Percentiles rank a stretch among this genome's conserved stretches.
Conservation (phyloP, 2,888 invertebrate genomes). For the Philopedon plagiatum region DNA sequence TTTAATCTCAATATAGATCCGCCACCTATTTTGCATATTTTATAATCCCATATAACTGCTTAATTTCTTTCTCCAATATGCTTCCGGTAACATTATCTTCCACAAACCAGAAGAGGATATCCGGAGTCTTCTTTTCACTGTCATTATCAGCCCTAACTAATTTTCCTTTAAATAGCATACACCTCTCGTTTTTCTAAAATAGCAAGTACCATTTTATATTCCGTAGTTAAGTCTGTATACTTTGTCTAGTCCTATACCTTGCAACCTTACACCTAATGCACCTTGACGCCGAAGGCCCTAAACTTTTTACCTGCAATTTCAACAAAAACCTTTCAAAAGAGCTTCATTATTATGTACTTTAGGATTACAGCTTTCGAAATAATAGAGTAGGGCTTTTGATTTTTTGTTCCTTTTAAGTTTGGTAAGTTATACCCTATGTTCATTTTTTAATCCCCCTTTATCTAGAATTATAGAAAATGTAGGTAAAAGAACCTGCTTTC, state of each 20-base stretch:
- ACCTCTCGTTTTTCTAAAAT: slow-evolving; percentile 1
- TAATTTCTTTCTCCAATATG: neutral
- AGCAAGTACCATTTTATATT: slow-evolving; percentile 9
- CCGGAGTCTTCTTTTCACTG: slow-evolving; percentile 1
- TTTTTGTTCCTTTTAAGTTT: slow-evolving; percentile 33
- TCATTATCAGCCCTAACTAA: neutral
- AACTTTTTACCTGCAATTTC: slow-evolving; percentile 34
- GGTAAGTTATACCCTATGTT: slow-evolving; percentile 40
- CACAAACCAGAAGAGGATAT: neutral
- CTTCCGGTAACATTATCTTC: neutral
- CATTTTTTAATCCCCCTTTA: slow-evolving; percentile 12
- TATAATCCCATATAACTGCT: neutral
- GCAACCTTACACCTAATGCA: slow-evolving; percentile 15
- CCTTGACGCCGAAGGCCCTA: slow-evolving; percentile 3
- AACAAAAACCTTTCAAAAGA: slow-evolving; percentile 29
- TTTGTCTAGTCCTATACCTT: neutral
- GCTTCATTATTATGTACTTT: slow-evolving; percentile 45
- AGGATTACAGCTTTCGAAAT: slow-evolving; percentile 39
- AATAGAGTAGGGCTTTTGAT: slow-evolving; percentile 26
- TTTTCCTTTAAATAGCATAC: neutral
- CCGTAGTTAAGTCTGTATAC: neutral
- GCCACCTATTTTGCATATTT: neutral
- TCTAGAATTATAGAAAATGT: neutral
- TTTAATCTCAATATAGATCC: no score
- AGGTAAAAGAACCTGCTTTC: neutral